Evolutionary conservation across 2,797 vertebrate genomes (phyloP), one percentile per base, ranked within the genome.

Genomic region (Tenualosa ilisha): DNA sequence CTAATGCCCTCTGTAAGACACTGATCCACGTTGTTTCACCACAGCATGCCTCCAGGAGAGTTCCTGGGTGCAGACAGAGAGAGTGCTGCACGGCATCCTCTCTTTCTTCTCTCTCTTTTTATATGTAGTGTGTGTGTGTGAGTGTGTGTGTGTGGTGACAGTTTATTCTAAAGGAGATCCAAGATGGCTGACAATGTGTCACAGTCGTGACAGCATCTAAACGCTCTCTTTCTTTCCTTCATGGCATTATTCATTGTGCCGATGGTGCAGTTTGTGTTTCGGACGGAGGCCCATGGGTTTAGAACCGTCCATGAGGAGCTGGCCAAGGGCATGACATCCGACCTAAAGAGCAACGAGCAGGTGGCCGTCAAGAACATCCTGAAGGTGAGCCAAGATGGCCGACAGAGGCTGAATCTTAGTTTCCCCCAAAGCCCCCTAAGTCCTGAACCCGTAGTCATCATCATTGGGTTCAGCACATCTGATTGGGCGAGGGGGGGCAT

Each of bases 281-380:
- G 96, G 92, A 96, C 97, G 26, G 97, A 96, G 85, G 92, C 95
- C 8, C 95, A 96, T 85, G 96, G 96, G 88, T 97, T 97, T 86
- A 96, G 96, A 91, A 99, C 98, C 0, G 94, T 99, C 84, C 98
- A 99, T 4, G 98, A 99, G 88, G 97, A 99, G 90, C 91, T 99
- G 90, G 94, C 96, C n/a, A 98, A 97, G 92, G 98, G 95, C 37
- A 92, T 99, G 95, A 96, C 94, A 89, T 97, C 95, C 87, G 97
- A 99, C 90, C 95, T 99, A 91, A 98, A 98, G 93, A 97, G 96
- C 91, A 98, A 98, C 85, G 98, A 99, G 40, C 95, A 95, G 89
- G 86, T 93, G 51, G 96, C 96, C 12, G 94, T 99, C 85, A 97
- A 94, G 89, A 97, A 97, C 85, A 94, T 97, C 88, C 95, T 99